Evolutionary conservation across 2,113 vertebrate species (phyloP), one percentile per base, ranked within the genome.

Genomic region (Macquaria ambigua): DNA sequence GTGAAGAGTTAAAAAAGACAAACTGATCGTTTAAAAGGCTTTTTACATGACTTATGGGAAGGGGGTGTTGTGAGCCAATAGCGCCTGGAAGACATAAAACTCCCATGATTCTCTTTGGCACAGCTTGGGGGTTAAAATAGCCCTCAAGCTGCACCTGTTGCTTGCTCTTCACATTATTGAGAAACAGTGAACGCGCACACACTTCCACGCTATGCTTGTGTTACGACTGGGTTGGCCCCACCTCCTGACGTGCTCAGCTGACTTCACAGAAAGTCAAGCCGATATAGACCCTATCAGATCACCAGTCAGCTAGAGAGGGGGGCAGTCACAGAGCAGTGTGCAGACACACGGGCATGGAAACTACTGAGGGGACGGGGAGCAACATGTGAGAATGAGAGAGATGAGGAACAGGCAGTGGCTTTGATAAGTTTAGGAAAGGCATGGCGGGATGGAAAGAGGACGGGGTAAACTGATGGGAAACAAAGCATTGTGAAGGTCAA

Each of bases 61-160:
- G 4, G 7, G 59, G 48, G 6, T 41, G 62, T 28, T 23, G 6
- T 74, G 61, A 83, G 64, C 28, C 77, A 86, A 34, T 28, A 31
- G 52, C 53, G 55, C 8, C 59, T 34, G 48, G 75, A 77, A 66
- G 67, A 74, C 56, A 74, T 50, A 74, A 76, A 84, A 79, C 64
- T 46, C 69, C 78, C 52, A 64, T 78, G 84, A 87, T 59, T 62
- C 85, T 81, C 66, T 67, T 72, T 87, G 88, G 72, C 81, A 74
- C 11, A 48, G 79, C 79, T 34, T 18, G 28, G 53, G 59, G 67
- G 90, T 92, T 91, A 89, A 95, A 95, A 93, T 93, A 94, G 91
- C 66, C 71, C 70, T 37, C 31, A 77, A 77, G 82, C 73, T 82
- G 87, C 94, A 94, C 91, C 93, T 93, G 93, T 88, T 83, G 71